A percentile compares a stretch with the other conserved stretches of the same genome.
These are phyloP conservation scores for Sphaerophoria rueppellii DNA, from an alignment of 2,888 invertebrate genomes.

Conservation along the genomic window DNA sequence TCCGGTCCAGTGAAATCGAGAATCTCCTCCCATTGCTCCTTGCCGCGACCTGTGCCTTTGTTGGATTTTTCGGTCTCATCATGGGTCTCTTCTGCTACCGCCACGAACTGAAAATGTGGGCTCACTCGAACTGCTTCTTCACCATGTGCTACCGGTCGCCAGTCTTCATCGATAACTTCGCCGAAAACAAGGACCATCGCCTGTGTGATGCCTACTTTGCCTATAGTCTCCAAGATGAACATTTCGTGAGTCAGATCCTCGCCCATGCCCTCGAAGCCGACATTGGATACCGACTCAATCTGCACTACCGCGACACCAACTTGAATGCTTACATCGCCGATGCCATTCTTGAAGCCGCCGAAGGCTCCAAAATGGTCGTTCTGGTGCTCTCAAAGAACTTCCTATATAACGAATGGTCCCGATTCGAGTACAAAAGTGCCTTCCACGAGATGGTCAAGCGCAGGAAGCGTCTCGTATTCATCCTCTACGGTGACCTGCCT, in stretches of 20 bases:
- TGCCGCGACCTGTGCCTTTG: conserved; percentile 89
- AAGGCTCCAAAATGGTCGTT: conserved; percentile 94
- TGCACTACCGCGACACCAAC: conserved; percentile 96
- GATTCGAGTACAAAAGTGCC: conserved; percentile 97
- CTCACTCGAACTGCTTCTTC: conserved; percentile 92
- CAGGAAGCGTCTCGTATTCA: conserved; percentile 93
- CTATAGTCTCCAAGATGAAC: conserved; percentile 96
- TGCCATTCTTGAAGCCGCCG: conserved; percentile 95
- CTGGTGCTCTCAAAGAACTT: conserved; percentile 96
- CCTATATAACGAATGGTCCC: conserved; percentile 96
- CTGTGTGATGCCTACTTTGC: conserved; percentile 95
- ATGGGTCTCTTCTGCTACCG: conserved; percentile 92
- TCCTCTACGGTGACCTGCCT: conserved; percentile 94
- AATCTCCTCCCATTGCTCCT: conserved; percentile 91
- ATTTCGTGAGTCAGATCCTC: conserved; percentile 94
- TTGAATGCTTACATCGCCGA: conserved; percentile 94
- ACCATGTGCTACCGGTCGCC: conserved; percentile 93
- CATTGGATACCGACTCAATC: conserved; percentile 92
- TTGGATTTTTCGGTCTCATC: conserved; percentile 89
- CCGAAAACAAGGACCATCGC: conserved; percentile 85
- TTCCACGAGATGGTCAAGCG: conserved; percentile 94
- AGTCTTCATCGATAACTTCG: conserved; percentile 84
- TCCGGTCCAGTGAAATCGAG: conserved; percentile 86
- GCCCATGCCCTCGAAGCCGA: conserved; percentile 93
- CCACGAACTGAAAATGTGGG: conserved; percentile 92